Evolutionary conservation across 2,113 vertebrate genomes (phyloP).

Genomic region (Isurus oxyrinchus): DNA sequence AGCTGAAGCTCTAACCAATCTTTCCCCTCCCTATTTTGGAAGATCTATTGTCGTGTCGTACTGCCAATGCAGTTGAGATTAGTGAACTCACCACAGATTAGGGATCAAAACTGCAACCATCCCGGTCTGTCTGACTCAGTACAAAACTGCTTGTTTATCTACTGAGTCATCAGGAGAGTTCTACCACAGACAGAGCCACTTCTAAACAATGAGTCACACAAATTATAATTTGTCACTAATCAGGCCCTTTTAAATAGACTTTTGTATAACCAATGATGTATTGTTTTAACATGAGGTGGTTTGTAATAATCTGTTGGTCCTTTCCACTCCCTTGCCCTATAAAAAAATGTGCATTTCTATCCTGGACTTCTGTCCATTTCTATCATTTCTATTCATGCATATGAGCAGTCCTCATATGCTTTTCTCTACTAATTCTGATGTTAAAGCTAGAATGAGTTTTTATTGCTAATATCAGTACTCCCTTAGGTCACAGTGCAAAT

Average conservation of each 20-base stretch:
- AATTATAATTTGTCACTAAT: background rate
- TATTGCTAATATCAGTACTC: background rate
- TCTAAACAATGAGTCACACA: background rate
- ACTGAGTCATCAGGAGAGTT: background rate
- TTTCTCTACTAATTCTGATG: background rate
- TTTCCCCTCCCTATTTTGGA: background rate
- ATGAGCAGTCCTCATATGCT: background rate
- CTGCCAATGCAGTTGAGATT: background rate
- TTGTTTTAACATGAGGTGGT: background rate
- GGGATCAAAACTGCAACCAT: background rate
- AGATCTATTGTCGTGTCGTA: background rate
- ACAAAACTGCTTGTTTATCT: background rate
- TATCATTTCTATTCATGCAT: too few species aligned
- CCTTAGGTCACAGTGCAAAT: background rate
- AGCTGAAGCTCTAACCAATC: background rate
- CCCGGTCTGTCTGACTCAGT: background rate
- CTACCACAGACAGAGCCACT: background rate
- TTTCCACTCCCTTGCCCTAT: background rate
- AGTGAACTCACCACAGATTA: background rate
- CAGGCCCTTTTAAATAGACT: background rate
- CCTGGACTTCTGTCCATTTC: too few species aligned
- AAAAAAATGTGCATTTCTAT: background rate
- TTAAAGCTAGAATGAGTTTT: background rate
- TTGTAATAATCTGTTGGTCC: background rate
- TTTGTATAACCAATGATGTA: background rate